Evolutionary conservation across 1,140 invertebrate species (phyloP), one percentile per base, ranked within the genome.

Genomic region (Sinella curviseta): DNA sequence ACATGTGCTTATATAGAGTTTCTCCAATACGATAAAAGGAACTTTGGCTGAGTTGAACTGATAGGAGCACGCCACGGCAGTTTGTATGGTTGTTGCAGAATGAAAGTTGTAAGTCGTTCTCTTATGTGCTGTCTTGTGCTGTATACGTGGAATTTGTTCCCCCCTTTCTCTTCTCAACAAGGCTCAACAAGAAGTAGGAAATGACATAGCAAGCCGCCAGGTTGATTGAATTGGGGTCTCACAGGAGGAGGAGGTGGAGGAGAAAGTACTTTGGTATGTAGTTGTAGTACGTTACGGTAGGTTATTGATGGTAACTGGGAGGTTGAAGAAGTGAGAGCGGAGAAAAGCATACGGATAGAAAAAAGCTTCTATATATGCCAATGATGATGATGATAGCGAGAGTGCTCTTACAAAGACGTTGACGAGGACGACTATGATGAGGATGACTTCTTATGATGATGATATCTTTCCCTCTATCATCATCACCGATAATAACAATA

Each of bases 141-240:
- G 39, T 12, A 20, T 48, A 8, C 20, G 20, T 48, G 39, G 39
- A 48, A 48, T 48, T n/a, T n/a, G n/a, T n/a, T n/a, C n/a, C n/a
- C 39, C 39, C 8, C 8, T 8, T 48, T 48, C 8, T 12, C 39
- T 48, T 20, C 28, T 70, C 65, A 70, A 70, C 65, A 70, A 70
- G 65, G 24, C 24, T 12, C 26, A 70, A 8, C 26, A 70, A 70
- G 65, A 33, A 70, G 8, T 31, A 14, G 65, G 31, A 65, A 65
- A 65, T 65, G 57, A 65, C 24, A 65, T 26, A 26, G 8, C 14
- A 8, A 26, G 57, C 57, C 57, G 24, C 57, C 65, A 70, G 26
- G 65, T 70, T 70, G 65, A 70, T 70, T 70, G 65, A 70, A 70
- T 31, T 70, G 65, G 30, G 31, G 65, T 33, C 65, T 70, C 65